Evolutionary conservation across 2,797 vertebrate genomes (phyloP), one percentile per base, ranked within the genome.

Genomic region (Salarias fasciatus): DNA sequence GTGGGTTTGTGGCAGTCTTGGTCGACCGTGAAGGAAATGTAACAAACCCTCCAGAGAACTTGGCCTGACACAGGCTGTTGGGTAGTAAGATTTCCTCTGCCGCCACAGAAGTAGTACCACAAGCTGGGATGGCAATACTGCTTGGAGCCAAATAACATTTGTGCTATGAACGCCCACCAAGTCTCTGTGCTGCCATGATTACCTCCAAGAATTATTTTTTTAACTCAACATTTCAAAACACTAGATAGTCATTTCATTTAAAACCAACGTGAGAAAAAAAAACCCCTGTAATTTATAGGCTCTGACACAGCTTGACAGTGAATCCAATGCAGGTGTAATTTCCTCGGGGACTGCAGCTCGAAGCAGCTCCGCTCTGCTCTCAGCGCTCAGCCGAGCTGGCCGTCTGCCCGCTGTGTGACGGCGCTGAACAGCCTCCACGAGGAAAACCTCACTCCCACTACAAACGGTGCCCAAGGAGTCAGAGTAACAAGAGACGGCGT

Each of bases 131-230:
- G 43, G 59, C 11, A 44, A 1, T 42, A 9, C 8, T 14, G 42
- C 30, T 24, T 5, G 30, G 28, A 52, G 35, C 35, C 18, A 31
- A 37, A 11, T 53, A 53, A 8, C 40, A 53, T 63, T 69, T 76
- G 67, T 75, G 58, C 63, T 74, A 66, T 6, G 33, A 18, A 5
- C 54, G 45, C 36, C 35, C 68, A 51, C 38, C 41, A 42, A 53
- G 48, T 51, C 56, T 41, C 8, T 50, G 31, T 33, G n/a, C 31
- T 42, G 33, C 46, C 35, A 33, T 10, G 30, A 53, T n/a, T 47
- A 58, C 64, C 18, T 13, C n/a, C 5, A 14, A 28, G n/a, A 11
- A 15, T 47, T 48, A 33, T 53, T 5, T 10, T n/a, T 35, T 35
- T 9, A 35, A 35, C 6, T 24, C 18, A 2, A 29, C 3, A 29